Evolutionary conservation across 2,888 invertebrate species (phyloP), one percentile per base, ranked within the genome.

Genomic region (Philhelius pedissequus): DNA sequence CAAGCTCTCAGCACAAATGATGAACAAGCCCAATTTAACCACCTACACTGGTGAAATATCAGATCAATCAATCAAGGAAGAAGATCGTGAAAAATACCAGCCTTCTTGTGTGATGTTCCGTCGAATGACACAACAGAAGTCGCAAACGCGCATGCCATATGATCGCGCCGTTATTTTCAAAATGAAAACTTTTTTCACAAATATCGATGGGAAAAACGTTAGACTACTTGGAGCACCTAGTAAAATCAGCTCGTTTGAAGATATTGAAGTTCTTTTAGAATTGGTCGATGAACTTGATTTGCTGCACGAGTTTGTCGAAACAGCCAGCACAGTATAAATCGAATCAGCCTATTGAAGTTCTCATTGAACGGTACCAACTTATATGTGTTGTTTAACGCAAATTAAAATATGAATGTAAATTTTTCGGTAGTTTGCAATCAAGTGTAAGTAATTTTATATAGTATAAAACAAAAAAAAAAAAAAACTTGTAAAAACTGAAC

Each of bases 111-210:
- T 92, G 0, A 90, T 91, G 88, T 92, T 92, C 86, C 88, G 91
- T 0, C 88, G 92, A 1, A 77, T 88, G n/a, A 88, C 89, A 8
- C 77, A 87, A 50, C 88, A 89, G 84, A 88, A 87, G 7, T 86
- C 74, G 52, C 87, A 88, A 54, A 89, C 89, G 11, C 88, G 89
- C 8, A 89, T 91, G 82, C 91, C 91, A 25, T 92, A 90, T 79
- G 92, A 92, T 87, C 90, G 92, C 11, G 91, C 92, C 8, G 90
- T 92, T n/a, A 91, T 91, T 35, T 91, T 92, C 45, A 91, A 91
- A 84, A 91, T 91, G 86, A 90, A 90, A 64, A 90, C 90, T 56
- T 92, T 90, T 87, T 91, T 90, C 64, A 90, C 90, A 0, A 92
- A 91, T 69, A 91, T 92, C 54, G 91, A 92, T 74, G 92, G 92